Evolutionary conservation across 2,113 vertebrate genomes (phyloP), one percentile per base, ranked within the genome.

Genomic region (Saccopteryx leptura): DNA sequence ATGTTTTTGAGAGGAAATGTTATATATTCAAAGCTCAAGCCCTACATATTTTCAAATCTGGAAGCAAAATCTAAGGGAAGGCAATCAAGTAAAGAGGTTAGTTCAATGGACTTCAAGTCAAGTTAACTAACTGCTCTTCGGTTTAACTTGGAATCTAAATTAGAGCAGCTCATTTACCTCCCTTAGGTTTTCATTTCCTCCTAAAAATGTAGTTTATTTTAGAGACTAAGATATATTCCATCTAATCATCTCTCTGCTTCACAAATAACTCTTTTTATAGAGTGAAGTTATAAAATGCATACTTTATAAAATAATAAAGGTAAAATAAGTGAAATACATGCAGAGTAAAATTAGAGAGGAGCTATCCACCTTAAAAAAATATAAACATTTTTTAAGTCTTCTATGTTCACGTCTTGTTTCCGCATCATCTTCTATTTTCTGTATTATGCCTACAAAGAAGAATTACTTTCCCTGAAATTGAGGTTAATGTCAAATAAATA

Each of bases 221-320:
- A 10, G n/a, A 76, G n/a, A 50, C 3, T 58, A 80, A 39, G 8
- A 71, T 24, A 71, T 48, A 39, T 63, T 76, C 26, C 23, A 66
- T 26, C 54, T 61, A 75, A 56, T 80, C 13, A n/a, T 76, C 48
- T 39, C 2, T 76, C 14, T 71, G 52, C 15, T 56, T 82, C 26
- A 39, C 12, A 80, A 90, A 31, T 90, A 46, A 39, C 28, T 60
- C 1, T 52, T 72, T n/a, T 74, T 46, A 66, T n/a, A 58, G 0
- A 65, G 3, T 50, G 7, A 9, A 69, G 4, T 71, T 65, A 56
- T 11, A 80, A 90, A 86, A 61, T 54, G 10, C 8, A 65, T 26
- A 82, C 80, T 92, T 81, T 23, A 87, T 79, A 79, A 86, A 84
- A 52, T 81, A 48, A 72, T 79, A 85, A 60, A 71, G 54, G 61